Evolutionary conservation across 2,888 invertebrate genomes (phyloP).

Genomic region (Thyatira batis): DNA sequence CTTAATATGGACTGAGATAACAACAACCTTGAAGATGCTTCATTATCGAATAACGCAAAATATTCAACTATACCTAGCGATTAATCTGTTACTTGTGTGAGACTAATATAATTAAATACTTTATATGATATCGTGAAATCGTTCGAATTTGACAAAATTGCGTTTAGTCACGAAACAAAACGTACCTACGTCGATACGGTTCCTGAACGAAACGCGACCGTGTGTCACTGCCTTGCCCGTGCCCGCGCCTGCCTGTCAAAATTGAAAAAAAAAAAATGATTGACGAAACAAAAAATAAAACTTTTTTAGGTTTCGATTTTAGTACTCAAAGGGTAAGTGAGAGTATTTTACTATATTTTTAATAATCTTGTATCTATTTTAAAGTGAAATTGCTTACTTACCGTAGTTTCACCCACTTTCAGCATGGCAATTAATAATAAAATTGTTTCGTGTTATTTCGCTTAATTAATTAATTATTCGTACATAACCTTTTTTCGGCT

Average conservation of each 20-base stretch:
- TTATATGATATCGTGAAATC: constrained; percentile 56
- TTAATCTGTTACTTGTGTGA: constrained; percentile 34
- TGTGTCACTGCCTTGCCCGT: constrained; percentile 40
- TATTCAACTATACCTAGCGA: constrained; percentile 28
- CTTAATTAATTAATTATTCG: no score
- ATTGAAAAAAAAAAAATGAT: constrained; percentile 59
- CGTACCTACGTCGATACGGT: constrained; percentile 29
- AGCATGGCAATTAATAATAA: background rate
- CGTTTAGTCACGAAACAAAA: constrained; percentile 54
- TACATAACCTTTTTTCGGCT: no score
- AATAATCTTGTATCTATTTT: background rate
- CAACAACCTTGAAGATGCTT: constrained; percentile 37
- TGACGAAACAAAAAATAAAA: constrained; percentile 67
- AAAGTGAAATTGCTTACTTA: background rate
- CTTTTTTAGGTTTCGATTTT: constrained; percentile 92
- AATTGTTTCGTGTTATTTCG: background rate
- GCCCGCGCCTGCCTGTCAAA: constrained; percentile 55
- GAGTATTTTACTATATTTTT: constrained; percentile 5
- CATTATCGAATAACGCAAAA: constrained; percentile 40
- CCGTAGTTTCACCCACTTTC: background rate
- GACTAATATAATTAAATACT: constrained; percentile 39
- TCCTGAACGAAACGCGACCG: constrained; percentile 45
- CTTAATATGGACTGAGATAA: constrained; percentile 26
- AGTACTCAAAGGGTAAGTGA: constrained; percentile 91
- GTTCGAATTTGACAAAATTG: constrained; percentile 37